Evolutionary conservation across 1,140 invertebrate species (phyloP), one percentile per base, ranked within the genome.

Genomic region (Penaeus japonicus): DNA sequence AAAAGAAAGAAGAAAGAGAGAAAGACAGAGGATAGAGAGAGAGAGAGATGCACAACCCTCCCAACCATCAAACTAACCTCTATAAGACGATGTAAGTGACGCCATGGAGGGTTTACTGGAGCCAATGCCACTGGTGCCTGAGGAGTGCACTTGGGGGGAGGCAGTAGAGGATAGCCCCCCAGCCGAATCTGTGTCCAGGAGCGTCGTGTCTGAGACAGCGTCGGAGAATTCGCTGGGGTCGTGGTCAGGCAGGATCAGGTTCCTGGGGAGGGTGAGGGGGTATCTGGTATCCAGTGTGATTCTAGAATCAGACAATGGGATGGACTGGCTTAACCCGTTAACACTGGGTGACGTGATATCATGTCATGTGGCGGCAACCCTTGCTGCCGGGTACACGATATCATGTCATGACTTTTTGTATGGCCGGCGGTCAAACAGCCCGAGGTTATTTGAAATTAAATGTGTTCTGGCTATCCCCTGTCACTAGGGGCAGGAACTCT

Each of bases 191-290:
- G 87, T 73, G 24, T 90, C 87, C 77, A 90, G 65, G 1, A 89
- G 79, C 17, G 90, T 87, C 20, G 90, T 87, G 84, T 92, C 91
- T 20, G 91, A 91, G 53, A 92, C 89, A 5, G 92, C 92, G 90
- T 92, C 92, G n/a, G 91, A 90, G 86, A 91, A 92, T 73, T 92
- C 92, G 17, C 75, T 57, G 17, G 55, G 84, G 18, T 88, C 86
- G 32, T 90, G 85, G 35, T 90, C 85, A 24, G 77, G 70, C n/a
- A 88, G 32, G 7, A 88, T 54, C 32, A 88, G 80, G 47, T 80
- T 83, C 54, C 86, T 88, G 59, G 15, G 70, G 32, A 39, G 53
- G 62, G 10, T n/a, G n/a, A n/a, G n/a, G n/a, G n/a, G n/a, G n/a
- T n/a, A n/a, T n/a, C n/a, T n/a, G n/a, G n/a, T n/a, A n/a, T n/a